These are phyloP conservation scores for Galaxias olidus DNA, from an alignment of 2,797 vertebrate species.

Conservation along the genomic window DNA sequence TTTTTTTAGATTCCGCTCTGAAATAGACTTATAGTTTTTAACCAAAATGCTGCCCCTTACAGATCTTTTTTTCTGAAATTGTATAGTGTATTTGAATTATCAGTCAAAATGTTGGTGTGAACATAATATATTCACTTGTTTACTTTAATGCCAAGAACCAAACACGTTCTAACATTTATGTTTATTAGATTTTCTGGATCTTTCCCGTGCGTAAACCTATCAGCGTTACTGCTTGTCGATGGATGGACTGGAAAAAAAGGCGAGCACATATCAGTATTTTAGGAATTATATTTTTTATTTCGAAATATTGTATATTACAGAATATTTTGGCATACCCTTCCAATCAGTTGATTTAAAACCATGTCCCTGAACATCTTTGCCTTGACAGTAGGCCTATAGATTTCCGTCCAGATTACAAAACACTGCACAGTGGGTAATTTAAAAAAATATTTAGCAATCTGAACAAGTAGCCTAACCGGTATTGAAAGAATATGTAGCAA, in stretches of 20 bases:
- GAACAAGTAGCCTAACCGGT: constrained; percentile 22
- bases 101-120: too few relatives aligned
- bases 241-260: constrained; percentile 12
- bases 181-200: too few relatives aligned
- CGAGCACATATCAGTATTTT: constrained; percentile 27
- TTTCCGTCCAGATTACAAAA: constrained; percentile 26
- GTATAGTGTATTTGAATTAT: too few relatives aligned
- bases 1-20: too few relatives aligned
- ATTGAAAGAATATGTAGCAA: constrained; percentile 27
- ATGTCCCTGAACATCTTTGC: constrained; percentile 52
- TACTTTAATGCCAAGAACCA: too few relatives aligned
- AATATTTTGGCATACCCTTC: constrained; percentile 58
- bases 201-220: too few relatives aligned
- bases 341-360: constrained; percentile 61
- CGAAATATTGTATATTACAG: constrained; percentile 74
- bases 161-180: too few relatives aligned
- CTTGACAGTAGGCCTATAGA: constrained; percentile 44
- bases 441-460: constrained; percentile 40
- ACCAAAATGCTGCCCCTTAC: too few relatives aligned
- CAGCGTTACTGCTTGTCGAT: too few relatives aligned
- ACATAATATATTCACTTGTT: too few relatives aligned
- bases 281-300: constrained; percentile 61
- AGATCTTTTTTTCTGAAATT: too few relatives aligned
- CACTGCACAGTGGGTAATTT: constrained; percentile 26
- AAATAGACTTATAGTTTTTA: too few relatives aligned